phyloP scores from a whole-genome alignment of 2,797 vertebrate species.

The Parambassis ranga region DNA sequence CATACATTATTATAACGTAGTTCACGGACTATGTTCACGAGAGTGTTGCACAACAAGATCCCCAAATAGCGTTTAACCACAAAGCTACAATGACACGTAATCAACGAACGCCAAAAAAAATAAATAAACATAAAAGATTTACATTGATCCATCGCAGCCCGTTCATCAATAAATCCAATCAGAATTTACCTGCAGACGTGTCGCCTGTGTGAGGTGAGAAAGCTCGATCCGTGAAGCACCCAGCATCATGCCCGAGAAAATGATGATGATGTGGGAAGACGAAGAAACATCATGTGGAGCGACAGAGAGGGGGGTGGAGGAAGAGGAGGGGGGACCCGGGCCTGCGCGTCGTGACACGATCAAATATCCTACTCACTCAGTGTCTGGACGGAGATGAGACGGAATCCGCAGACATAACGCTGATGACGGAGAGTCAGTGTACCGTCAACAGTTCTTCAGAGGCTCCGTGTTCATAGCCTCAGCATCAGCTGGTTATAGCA shows the following conservation, averaged over 20 bases:
- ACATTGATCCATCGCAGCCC: neutral
- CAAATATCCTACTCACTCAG: constrained; percentile 58
- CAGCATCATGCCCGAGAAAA: constrained; percentile 60
- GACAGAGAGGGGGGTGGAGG: constrained; percentile 6
- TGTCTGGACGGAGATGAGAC: constrained; percentile 30
- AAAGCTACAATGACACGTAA: neutral
- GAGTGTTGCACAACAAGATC: constrained; percentile 63
- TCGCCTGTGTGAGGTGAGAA: constrained; percentile 44
- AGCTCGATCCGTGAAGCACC: constrained; percentile 38
- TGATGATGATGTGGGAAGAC: constrained; percentile 57
- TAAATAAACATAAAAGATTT: neutral
- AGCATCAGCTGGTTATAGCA: constrained; percentile 71
- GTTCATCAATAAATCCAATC: neutral
- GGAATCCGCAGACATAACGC: constrained; percentile 46
- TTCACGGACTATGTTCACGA: constrained; percentile 47
- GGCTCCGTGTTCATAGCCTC: constrained; percentile 63
- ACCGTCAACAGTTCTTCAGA: constrained; percentile 61
- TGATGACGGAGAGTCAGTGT: constrained; percentile 44
- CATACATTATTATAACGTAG: constrained; percentile 45
- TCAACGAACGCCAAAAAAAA: neutral
- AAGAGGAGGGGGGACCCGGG: constrained; percentile 9
- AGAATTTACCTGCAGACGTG: constrained; percentile 59
- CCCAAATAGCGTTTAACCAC: constrained; percentile 21
- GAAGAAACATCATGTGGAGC: constrained; percentile 58
- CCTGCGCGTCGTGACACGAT: constrained; percentile 66